Conservation (phyloP, 2,797 vertebrate species). For the Danio jaintianensis region DNA sequence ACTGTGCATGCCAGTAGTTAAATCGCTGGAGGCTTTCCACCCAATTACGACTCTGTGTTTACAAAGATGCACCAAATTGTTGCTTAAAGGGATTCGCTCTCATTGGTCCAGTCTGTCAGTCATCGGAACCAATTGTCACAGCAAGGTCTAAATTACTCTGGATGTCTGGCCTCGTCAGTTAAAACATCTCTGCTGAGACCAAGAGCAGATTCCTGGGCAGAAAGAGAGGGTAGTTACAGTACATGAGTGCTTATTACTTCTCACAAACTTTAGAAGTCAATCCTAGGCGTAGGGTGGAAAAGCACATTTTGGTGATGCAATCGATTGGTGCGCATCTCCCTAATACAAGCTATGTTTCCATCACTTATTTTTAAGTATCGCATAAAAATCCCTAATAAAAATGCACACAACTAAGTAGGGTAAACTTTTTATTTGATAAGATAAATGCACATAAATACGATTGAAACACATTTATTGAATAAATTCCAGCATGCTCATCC, state of each 20-base stretch:
- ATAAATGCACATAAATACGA: too few relatives aligned
- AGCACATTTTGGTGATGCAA: slow-evolving; percentile 90
- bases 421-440: too few relatives aligned
- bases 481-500: too few relatives aligned
- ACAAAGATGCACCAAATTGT: slow-evolving; percentile 6
- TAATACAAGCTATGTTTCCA: too few relatives aligned
- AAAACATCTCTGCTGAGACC: slow-evolving; percentile 82
- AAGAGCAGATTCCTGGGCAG: slow-evolving; percentile 80
- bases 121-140: slow-evolving; percentile 46
- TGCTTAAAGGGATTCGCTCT: slow-evolving; percentile 66
- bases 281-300: slow-evolving; percentile 83
- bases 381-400: too few relatives aligned
- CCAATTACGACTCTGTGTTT: slow-evolving; percentile 23
- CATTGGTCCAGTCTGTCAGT: slow-evolving; percentile 76
- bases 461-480: too few relatives aligned
- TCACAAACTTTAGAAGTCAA: slow-evolving; percentile 82
- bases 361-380: too few relatives aligned
- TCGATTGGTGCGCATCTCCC: slow-evolving; percentile 73
- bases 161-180: slow-evolving; percentile 69
- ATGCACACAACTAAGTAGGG: too few relatives aligned
- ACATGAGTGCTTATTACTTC: slow-evolving; percentile 78
- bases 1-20: neutral
- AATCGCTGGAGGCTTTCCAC: slow-evolving; percentile 3
- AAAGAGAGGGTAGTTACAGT: slow-evolving; percentile 41
- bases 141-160: slow-evolving; percentile 26